Percentiles rank a stretch among this genome's conserved stretches.
Evolutionary conservation across 1,140 invertebrate species (phyloP).

Genomic region (Drosophila pseudoobscura): DNA sequence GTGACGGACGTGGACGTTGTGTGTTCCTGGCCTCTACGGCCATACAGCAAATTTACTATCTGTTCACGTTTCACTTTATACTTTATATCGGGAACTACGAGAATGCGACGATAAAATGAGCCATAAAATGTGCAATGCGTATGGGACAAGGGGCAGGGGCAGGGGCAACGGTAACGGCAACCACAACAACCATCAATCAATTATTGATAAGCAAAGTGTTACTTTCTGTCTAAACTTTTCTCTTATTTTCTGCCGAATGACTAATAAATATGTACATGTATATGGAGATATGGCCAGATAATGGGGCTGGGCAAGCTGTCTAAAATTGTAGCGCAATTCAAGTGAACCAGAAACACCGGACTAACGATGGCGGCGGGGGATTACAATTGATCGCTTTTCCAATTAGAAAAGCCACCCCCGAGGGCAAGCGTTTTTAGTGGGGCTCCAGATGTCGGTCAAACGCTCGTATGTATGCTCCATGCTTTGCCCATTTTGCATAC

Average conservation of each 20-base stretch:
- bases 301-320: conserved; percentile 31
- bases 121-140: conserved; percentile 67
- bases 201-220: conserved; percentile 52
- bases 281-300: conserved; percentile 36
- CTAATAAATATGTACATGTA: conserved; percentile 42
- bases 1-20: conserved; percentile 5
- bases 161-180: background rate
- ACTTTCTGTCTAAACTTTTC: conserved; percentile 31
- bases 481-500: conserved; percentile 45
- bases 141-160: background rate
- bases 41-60: conserved; percentile 53
- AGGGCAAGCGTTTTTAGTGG: conserved; percentile 33
- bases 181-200: conserved; percentile 59
- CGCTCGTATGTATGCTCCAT: too few species aligned
- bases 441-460: conserved; percentile 44
- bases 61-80: conserved; percentile 49
- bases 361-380: conserved; percentile 17
- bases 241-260: conserved; percentile 42
- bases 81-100: conserved; percentile 54
- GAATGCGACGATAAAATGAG: conserved; percentile 59
- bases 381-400: conserved; percentile 52
- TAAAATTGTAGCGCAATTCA: conserved; percentile 42
- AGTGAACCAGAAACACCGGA: conserved; percentile 15
- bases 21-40: conserved; percentile 53
- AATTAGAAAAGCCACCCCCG: conserved; percentile 35